phyloP scores from a whole-genome alignment of 2,797 vertebrate species.

The Catharus ustulatus region DNA sequence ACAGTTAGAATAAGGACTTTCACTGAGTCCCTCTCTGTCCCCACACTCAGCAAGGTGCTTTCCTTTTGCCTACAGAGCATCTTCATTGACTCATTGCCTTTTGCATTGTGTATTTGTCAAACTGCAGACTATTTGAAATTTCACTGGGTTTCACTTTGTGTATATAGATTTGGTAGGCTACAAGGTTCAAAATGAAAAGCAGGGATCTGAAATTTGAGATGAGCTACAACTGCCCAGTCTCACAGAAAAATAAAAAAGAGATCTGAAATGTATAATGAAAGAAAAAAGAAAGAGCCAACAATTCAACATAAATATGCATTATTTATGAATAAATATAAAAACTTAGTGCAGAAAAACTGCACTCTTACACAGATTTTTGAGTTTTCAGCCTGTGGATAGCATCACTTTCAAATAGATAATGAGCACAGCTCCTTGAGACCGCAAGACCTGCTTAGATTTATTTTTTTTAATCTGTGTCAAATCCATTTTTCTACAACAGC shows the following conservation, averaged over 20 bases:
- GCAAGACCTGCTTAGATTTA: slow-evolving; percentile 33
- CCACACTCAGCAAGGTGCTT: not conserved
- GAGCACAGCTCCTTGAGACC: slow-evolving; percentile 28
- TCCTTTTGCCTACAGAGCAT: not conserved
- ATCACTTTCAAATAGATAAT: slow-evolving; percentile 43
- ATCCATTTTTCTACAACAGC: slow-evolving; percentile 71
- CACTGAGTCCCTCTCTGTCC: accelerated
- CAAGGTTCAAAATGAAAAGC: not conserved
- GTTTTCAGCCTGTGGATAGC: slow-evolving; percentile 13
- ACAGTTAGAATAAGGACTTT: not conserved
- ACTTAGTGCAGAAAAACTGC: not conserved
- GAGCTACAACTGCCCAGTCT: not conserved
- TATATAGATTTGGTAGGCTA: not conserved
- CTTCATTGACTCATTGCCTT: not conserved
- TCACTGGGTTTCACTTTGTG: not conserved
- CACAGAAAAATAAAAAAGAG: not conserved
- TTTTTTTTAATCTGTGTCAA: slow-evolving; percentile 21
- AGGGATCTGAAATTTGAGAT: not conserved
- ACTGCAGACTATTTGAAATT: not conserved
- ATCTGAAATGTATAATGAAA: not conserved
- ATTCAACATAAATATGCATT: not conserved
- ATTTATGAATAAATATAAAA: not conserved
- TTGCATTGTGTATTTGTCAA: not conserved
- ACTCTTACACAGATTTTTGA: not conserved
- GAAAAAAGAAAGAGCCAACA: not conserved